A percentile compares a stretch with the other conserved stretches of the same genome.
Conservation (phyloP, 2,888 invertebrate species). For the Campaea margaritaria region DNA sequence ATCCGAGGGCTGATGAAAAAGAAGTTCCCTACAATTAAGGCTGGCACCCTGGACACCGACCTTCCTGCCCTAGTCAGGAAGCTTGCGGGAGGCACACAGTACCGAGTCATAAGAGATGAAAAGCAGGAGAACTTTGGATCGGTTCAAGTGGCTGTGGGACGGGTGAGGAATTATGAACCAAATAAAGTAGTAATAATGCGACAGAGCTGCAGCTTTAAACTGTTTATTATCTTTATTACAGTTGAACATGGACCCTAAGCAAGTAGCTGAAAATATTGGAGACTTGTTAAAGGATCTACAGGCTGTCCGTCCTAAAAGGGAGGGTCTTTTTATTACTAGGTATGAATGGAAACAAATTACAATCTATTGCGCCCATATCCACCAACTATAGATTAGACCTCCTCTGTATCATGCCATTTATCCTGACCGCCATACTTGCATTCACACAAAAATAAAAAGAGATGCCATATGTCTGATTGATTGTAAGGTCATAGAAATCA, state of each 20-base stretch:
- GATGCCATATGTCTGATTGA: too few species aligned
- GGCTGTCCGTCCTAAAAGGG: conserved; percentile 87
- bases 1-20: conserved; percentile 91
- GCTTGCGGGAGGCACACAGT: conserved; percentile 89
- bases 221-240: conserved; percentile 69
- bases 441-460: too few species aligned
- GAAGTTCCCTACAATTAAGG: conserved; percentile 88
- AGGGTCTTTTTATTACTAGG: conserved; percentile 89
- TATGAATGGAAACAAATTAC: conserved; percentile 47
- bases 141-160: conserved; percentile 88
- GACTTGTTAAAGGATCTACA: conserved; percentile 88
- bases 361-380: background rate
- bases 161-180: conserved; percentile 73
- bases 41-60: conserved; percentile 89
- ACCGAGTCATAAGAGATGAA: conserved; percentile 87
- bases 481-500: too few species aligned
- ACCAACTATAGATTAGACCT: too few species aligned
- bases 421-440: too few species aligned
- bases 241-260: conserved; percentile 89
- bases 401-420: too few species aligned
- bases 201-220: too few species aligned
- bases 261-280: conserved; percentile 90
- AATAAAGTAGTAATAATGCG: background rate
- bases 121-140: conserved; percentile 89
- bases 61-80: conserved; percentile 86